These are phyloP conservation scores for Melanchra persicariae DNA, from an alignment of 2,888 invertebrate genomes.

Conservation along the genomic window DNA sequence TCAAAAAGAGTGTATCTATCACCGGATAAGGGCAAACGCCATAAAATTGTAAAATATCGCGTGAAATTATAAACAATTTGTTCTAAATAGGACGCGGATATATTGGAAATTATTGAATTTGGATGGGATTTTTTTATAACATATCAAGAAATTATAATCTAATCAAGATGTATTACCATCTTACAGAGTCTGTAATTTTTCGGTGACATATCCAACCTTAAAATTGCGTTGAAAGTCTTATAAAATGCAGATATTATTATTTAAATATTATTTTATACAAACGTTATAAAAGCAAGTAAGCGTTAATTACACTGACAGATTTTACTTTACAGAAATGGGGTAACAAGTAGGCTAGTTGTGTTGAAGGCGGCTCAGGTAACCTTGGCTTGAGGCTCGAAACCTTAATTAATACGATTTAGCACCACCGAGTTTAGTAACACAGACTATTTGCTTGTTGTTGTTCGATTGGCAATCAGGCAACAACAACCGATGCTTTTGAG, in stretches of 20 bases:
- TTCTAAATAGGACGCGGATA: no score
- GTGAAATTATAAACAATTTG: no score
- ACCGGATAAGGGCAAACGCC: no score
- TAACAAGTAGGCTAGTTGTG: conserved; percentile 6
- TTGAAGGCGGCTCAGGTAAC: conserved; percentile 33
- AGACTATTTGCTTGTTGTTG: conserved; percentile 33
- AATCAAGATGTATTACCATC: not conserved
- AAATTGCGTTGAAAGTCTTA: not conserved
- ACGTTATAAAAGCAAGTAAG: conserved; percentile 6
- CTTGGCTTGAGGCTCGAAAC: conserved; percentile 42
- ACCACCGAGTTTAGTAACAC: conserved; percentile 37
- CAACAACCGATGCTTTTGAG: conserved; percentile 13
- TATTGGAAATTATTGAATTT: no score
- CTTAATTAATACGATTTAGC: conserved; percentile 45
- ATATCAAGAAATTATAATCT: no score
- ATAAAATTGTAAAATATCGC: no score
- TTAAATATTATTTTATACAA: not conserved
- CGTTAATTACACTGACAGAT: conserved; percentile 8
- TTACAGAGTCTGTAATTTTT: not conserved
- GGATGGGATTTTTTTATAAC: no score
- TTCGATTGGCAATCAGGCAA: conserved; percentile 35
- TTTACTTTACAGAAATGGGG: conserved; percentile 6
- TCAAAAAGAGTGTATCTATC: no score
- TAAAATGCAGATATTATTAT: not conserved
- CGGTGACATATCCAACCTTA: not conserved